Base-by-base conservation (phyloP, 2,797 vertebrate species). In the Poeciliopsis turneri region DNA sequence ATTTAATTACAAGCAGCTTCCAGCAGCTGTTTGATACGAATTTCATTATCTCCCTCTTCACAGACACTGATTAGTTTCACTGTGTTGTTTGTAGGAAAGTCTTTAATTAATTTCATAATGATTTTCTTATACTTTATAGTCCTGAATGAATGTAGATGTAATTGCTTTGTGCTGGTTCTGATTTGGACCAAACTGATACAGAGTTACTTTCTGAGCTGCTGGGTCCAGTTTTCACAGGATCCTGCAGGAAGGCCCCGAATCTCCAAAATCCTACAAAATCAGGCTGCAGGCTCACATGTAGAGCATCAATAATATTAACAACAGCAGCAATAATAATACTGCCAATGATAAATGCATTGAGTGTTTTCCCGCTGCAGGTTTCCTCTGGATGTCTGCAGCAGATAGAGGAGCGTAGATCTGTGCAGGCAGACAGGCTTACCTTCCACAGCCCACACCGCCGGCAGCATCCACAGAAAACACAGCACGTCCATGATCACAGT, bases 401-500 rank as follows among this genome's bases (percentile, higher is more conserved):
- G 36, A 43, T 1, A 12, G 20, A 9, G 3, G 20, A 51, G 2
- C 49, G 3, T 1, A 20, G 49, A 10, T 51, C 20, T 49, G 18
- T 59, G 57, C 57, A 12, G 2, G 33, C 61, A 66, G 30, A 9
- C 66, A 43, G 39, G 13, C 93, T 92, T 93, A 96, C 95, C 95
- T 95, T 95, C 94, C 8, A 92, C 92, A 78, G 94, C 94, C 87
- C 91, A 92, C 7, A 93, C 88, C 39, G 87, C 39, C 12, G 94
- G 92, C 77, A 94, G 86, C 46, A 95, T 91, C 94, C 93, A 95
- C 20, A 95, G 78, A 28, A 95, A 82, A 79, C 71, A 90, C 4
- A 95, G 75, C 18, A 95, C 55, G 77, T 93, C 92, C 95, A 94
- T 93, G 39, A 92, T 82, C 69, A 80, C 25, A 43, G 68, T 69